These are phyloP conservation scores for Manis crassicaudata DNA, from an alignment of 2,797 vertebrate genomes.

Conservation along the genomic window DNA sequence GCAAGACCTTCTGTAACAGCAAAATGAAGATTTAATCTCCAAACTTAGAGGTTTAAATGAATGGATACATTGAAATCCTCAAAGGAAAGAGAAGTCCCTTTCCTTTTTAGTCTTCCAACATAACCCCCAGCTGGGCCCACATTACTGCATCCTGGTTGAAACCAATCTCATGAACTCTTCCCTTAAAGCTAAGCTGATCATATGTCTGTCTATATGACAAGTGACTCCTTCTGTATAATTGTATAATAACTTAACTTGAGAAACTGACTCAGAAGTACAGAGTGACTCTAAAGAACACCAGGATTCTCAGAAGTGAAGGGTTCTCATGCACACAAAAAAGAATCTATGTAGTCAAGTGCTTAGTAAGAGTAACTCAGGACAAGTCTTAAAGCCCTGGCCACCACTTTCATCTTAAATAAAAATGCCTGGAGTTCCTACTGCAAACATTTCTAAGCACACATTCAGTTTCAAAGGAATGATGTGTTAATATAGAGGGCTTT, in stretches of 20 bases:
- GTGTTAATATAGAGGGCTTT: constrained; percentile 87
- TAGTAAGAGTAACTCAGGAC: constrained; percentile 89
- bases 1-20: constrained; percentile 85
- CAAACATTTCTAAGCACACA: constrained; percentile 88
- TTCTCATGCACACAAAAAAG: constrained; percentile 86
- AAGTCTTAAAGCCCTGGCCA: constrained; percentile 88
- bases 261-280: constrained; percentile 89
- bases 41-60: constrained; percentile 86
- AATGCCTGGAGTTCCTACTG: constrained; percentile 86
- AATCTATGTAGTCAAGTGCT: constrained; percentile 88
- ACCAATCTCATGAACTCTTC: constrained; percentile 90
- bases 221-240: constrained; percentile 87
- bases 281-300: constrained; percentile 87
- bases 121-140: constrained; percentile 90
- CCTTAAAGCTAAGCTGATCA: constrained; percentile 88
- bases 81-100: constrained; percentile 85
- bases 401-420: constrained; percentile 88
- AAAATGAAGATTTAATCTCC: constrained; percentile 88
- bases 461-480: constrained; percentile 89
- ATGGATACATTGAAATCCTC: constrained; percentile 83
- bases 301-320: constrained; percentile 87
- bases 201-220: constrained; percentile 88
- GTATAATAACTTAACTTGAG: constrained; percentile 89
- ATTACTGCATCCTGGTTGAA: constrained; percentile 86
- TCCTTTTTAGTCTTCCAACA: constrained; percentile 89